Evolutionary conservation across 1,140 invertebrate genomes (phyloP).

Genomic region (Charaxes varanes): DNA sequence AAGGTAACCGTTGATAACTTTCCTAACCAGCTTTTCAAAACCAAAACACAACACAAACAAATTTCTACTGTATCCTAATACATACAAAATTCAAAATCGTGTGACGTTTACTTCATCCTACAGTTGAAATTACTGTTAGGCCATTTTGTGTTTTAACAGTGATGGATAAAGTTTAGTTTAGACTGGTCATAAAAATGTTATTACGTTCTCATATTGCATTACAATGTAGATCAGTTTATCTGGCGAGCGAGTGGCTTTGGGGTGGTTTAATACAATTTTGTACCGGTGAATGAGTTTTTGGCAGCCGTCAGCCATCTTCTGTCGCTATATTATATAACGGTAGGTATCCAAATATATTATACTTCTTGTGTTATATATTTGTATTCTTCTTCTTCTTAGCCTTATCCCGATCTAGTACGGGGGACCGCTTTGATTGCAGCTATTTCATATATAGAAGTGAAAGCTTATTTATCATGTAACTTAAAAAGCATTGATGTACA

Average conservation of each 20-base stretch:
- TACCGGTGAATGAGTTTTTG: slow-evolving; percentile 72
- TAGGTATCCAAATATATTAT: no score
- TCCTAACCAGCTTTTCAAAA: slow-evolving; percentile 13
- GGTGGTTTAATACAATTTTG: slow-evolving; percentile 63
- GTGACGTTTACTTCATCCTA: background rate
- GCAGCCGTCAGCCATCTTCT: slow-evolving; percentile 57
- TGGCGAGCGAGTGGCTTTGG: slow-evolving; percentile 46
- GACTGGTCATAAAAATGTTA: slow-evolving; percentile 1
- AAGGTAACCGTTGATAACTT: slow-evolving; percentile 59
- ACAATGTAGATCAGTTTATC: slow-evolving; percentile 46
- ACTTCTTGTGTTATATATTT: no score
- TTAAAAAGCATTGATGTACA: no score
- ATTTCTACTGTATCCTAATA: background rate
- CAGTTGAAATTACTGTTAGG: background rate
- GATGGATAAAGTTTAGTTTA: slow-evolving; percentile 9
- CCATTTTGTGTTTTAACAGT: slow-evolving; percentile 6
- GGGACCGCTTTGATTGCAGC: no score
- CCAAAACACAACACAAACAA: slow-evolving; percentile 1
- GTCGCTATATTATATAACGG: slow-evolving; percentile 4
- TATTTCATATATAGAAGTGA: no score
- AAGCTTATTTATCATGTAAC: no score
- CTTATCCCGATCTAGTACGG: no score
- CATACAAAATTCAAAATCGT: slow-evolving; percentile 9
- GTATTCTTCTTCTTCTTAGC: no score
- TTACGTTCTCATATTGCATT: slow-evolving; percentile 10